Conservation (phyloP, 2,888 invertebrate species). For the Drosophila mulleri region DNA sequence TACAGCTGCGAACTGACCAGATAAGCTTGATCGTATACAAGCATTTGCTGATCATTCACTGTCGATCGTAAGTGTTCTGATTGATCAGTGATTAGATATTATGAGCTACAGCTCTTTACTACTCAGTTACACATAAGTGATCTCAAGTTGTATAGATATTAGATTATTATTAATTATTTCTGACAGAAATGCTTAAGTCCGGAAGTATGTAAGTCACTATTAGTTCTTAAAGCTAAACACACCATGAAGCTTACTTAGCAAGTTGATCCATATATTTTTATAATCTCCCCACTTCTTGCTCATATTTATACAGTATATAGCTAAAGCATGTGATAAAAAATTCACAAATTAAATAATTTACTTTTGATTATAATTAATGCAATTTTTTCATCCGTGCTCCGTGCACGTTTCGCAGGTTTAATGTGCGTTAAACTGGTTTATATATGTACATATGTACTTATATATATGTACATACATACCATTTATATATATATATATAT, state of each 20-base stretch:
- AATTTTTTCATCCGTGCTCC: constrained; percentile 17
- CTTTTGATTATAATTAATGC: constrained; percentile 29
- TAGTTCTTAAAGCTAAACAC: not conserved
- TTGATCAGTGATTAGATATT: not conserved
- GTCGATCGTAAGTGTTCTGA: not conserved
- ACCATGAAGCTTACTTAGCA: not conserved
- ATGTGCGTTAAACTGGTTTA: constrained; percentile 7
- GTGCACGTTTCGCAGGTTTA: constrained; percentile 36
- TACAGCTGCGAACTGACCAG: too few species aligned
- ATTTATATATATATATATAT: not conserved
- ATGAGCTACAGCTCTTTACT: not conserved
- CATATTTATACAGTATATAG: not conserved
- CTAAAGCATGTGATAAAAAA: constrained; percentile 27
- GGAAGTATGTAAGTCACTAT: not conserved
- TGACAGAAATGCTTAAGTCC: not conserved
- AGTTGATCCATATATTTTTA: not conserved
- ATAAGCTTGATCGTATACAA: too few species aligned
- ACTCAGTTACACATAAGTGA: not conserved
- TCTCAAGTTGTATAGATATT: not conserved
- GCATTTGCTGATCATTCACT: not conserved
- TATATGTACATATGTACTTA: constrained; percentile 1
- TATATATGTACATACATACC: not conserved
- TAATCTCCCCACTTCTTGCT: not conserved
- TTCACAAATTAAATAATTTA: constrained; percentile 7
- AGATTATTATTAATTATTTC: not conserved